phyloP scores from a whole-genome alignment of 1,140 invertebrate genomes.

The Danaus melanippus region DNA sequence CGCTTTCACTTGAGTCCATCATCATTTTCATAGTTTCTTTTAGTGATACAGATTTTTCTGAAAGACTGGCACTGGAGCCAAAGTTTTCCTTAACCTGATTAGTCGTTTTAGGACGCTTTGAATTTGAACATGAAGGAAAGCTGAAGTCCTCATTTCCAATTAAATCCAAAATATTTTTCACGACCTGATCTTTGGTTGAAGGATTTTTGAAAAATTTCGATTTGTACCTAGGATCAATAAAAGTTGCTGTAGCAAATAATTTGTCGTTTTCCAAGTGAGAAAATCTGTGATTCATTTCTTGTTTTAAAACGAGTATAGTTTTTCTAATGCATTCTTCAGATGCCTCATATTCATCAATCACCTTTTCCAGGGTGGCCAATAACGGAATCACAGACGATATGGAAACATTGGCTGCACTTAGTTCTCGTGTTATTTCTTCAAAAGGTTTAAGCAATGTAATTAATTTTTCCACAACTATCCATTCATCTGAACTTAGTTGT shows the following conservation, averaged over 20 bases:
- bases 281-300: slow-evolving; percentile 24
- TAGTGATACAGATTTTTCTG: slow-evolving; percentile 23
- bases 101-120: slow-evolving; percentile 22
- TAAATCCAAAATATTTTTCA: slow-evolving; percentile 28
- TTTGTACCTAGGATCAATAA: slow-evolving; percentile 29
- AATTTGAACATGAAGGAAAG: slow-evolving; percentile 18
- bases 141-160: slow-evolving; percentile 20
- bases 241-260: slow-evolving; percentile 27
- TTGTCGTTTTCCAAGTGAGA: slow-evolving; percentile 25
- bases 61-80: slow-evolving; percentile 17
- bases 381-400: slow-evolving; percentile 30
- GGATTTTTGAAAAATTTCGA: slow-evolving; percentile 24
- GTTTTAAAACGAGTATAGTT: slow-evolving; percentile 26
- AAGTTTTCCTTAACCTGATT: slow-evolving; percentile 24
- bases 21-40: slow-evolving; percentile 27
- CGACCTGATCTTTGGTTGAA: slow-evolving; percentile 23
- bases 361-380: slow-evolving; percentile 25
- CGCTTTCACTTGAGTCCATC: slow-evolving; percentile 24
- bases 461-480: slow-evolving; percentile 22
- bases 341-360: slow-evolving; percentile 20
- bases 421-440: slow-evolving; percentile 27
- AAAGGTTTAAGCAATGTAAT: slow-evolving; percentile 25
- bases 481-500: slow-evolving; percentile 25
- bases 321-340: slow-evolving; percentile 22
- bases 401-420: slow-evolving; percentile 24